Conservation (phyloP, 2,113 vertebrate species). For the Strix aluco region DNA sequence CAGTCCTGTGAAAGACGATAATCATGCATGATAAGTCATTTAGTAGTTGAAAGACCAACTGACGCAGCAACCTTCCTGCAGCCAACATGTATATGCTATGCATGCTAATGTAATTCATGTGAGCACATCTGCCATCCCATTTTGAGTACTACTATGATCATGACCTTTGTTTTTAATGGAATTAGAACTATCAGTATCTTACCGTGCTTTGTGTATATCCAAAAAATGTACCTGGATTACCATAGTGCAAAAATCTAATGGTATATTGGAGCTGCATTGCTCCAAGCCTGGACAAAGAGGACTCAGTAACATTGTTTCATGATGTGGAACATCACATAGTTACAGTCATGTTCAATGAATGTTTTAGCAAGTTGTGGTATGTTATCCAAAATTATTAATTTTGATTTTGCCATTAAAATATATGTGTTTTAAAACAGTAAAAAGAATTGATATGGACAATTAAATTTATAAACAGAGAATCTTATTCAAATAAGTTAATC, state of each 20-base stretch:
- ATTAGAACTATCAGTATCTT: not conserved
- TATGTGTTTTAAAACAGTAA: not conserved
- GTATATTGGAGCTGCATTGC: not conserved
- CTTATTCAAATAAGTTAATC: not conserved
- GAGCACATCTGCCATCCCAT: not conserved
- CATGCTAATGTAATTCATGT: not conserved
- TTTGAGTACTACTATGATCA: not conserved
- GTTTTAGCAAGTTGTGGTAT: not conserved
- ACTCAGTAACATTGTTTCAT: not conserved
- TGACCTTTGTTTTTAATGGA: not conserved
- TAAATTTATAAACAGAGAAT: not conserved
- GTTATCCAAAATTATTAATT: not conserved
- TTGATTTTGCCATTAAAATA: not conserved
- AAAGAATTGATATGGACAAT: not conserved
- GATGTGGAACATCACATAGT: not conserved
- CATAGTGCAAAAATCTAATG: not conserved
- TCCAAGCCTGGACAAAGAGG: not conserved
- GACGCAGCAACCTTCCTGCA: not conserved
- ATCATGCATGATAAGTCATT: not conserved
- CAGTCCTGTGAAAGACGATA: not conserved
- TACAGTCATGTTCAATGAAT: accelerated
- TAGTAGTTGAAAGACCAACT: not conserved
- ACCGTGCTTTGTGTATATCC: too few species aligned
- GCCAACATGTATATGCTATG: not conserved
- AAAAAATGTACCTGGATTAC: not conserved